Base-by-base conservation (phyloP, 2,113 vertebrate species). In the Sinocyclocheilus grahami region DNA sequence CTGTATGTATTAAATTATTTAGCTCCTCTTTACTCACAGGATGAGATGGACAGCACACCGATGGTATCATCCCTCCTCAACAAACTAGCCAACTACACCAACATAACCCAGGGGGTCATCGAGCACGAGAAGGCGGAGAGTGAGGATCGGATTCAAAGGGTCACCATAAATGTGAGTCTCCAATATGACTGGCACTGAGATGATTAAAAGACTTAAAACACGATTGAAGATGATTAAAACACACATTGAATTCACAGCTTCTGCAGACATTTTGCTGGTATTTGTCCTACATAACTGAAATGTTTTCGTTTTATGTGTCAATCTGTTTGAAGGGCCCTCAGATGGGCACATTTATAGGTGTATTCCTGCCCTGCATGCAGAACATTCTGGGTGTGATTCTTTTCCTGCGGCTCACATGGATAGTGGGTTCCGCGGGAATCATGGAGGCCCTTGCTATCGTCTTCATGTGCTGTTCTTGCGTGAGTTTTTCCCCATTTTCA, bases 1-100 rank as follows among this genome's bases (percentile, higher is more conserved):
- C 3, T 71, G 14, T 71, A 37, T 33, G 6, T 33, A 20, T 20
- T 77, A 10, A 10, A 39, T 79, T 2, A 9, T 33, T 24, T 62
- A 16, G 0, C 14, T 48, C 55, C 5, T 20, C 74, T 67, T 88
- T 63, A 3, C 60, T 24, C 71, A 90, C 91, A 97, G 98, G 98
- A 99, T 82, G 98, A 99, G 93, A 98, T 99, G 96, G 98, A 99
- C 90, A 98, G 97, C 65, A 95, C 95, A 77, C 98, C 98, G 16
- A 99, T 99, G 98, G 98, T 99, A 62, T 96, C 98, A 0, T 97
- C 98, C 0, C 95, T 99, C 76, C 97, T 99, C 89, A 99, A 97
- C 93, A 98, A 97, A 87, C 93, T 99, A 89, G 97, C 97, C 78
- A 98, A 97, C 92, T 99, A 99, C 92, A 99, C 97, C 89, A 99